Percentiles rank a stretch among this genome's conserved stretches.
Evolutionary conservation across 1,140 invertebrate genomes (phyloP).

Genomic region (Leptinotarsa undecemlineata): DNA sequence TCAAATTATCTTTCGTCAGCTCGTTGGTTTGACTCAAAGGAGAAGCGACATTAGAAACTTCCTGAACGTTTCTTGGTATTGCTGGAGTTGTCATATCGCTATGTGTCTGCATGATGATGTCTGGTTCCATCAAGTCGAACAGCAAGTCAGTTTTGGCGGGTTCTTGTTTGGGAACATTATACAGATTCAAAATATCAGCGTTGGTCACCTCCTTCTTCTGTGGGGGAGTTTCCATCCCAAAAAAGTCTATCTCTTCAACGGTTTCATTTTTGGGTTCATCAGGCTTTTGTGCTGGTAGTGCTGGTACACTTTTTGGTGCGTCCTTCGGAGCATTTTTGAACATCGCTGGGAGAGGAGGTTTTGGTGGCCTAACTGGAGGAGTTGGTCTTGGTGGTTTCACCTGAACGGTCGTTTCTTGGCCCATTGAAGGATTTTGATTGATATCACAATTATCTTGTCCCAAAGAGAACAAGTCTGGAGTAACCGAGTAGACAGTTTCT

Average conservation of each 20-base stretch:
- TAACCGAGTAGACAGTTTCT: background rate
- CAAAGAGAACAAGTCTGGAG: conserved; percentile 9
- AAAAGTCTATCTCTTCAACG: conserved; percentile 55
- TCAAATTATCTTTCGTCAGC: conserved; percentile 40
- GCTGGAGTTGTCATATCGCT: background rate
- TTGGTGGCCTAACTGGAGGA: conserved; percentile 49
- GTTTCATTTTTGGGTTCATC: background rate
- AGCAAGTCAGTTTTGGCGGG: conserved; percentile 52
- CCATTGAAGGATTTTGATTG: conserved; percentile 54
- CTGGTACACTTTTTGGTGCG: conserved; percentile 15
- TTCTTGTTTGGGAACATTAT: conserved; percentile 61
- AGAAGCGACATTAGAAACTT: conserved; percentile 1
- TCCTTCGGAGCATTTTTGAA: conserved; percentile 7
- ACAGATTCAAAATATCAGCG: conserved; percentile 69
- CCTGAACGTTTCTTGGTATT: conserved; percentile 1
- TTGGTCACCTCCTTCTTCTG: conserved; percentile 59
- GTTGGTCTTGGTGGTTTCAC: conserved; percentile 55
- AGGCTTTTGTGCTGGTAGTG: background rate
- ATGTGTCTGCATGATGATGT: conserved; percentile 27
- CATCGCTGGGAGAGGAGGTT: conserved; percentile 20
- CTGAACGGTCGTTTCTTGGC: conserved; percentile 46
- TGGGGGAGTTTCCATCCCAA: conserved; percentile 50
- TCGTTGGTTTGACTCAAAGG: conserved; percentile 21
- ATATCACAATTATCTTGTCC: conserved; percentile 46
- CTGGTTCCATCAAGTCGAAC: conserved; percentile 46